Conservation (phyloP, 2,797 vertebrate species). For the Columba guinea region DNA sequence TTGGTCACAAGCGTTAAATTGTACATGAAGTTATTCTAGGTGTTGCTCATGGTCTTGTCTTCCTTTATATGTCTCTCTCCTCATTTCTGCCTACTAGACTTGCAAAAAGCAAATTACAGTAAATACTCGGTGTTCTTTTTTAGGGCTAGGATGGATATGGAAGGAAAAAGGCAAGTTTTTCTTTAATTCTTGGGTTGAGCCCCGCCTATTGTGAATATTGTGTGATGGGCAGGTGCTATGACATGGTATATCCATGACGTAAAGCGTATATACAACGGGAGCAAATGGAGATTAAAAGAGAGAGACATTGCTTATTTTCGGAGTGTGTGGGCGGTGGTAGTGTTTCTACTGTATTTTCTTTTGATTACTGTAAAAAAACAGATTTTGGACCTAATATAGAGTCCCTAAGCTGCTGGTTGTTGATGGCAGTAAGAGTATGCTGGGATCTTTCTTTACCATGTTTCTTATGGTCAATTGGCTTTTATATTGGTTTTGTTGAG, state of each 20-base stretch:
- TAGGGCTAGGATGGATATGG: background rate
- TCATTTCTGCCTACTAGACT: background rate
- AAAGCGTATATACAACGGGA: rapidly evolving
- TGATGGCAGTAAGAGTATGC: background rate
- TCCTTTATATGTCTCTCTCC: background rate
- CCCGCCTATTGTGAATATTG: rapidly evolving
- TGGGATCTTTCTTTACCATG: background rate
- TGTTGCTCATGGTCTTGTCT: background rate
- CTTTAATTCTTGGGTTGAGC: background rate
- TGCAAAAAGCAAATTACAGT: background rate
- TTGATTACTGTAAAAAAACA: background rate
- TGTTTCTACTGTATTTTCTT: background rate
- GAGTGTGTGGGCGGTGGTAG: background rate
- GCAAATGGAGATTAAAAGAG: background rate
- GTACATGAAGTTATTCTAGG: background rate
- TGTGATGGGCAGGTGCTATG: no score
- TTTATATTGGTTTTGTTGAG: background rate
- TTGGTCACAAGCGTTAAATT: background rate
- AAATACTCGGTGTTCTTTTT: background rate
- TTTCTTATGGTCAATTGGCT: rapidly evolving
- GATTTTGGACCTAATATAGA: background rate
- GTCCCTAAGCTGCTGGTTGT: background rate
- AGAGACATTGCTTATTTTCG: background rate
- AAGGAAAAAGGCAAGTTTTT: background rate
- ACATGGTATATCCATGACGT: rapidly evolving